phyloP scores from a whole-genome alignment of 2,888 invertebrate species.

The Philopedon plagiatum region DNA sequence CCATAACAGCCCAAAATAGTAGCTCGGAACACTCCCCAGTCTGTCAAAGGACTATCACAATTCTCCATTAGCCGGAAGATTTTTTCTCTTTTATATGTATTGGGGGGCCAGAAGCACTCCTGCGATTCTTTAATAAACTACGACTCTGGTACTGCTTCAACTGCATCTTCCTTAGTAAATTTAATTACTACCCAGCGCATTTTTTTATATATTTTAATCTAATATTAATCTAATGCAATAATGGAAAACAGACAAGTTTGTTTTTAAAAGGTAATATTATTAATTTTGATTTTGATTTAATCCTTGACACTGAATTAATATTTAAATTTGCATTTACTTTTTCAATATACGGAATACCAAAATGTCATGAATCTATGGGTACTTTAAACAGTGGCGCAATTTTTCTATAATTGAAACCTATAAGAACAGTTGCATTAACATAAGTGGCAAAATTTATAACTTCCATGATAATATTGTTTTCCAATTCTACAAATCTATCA shows the following conservation, averaged over 20 bases:
- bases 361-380: constrained; percentile 4
- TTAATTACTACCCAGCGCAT: not conserved
- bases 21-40: too few species aligned
- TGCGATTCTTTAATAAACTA: not conserved
- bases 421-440: not conserved
- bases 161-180: not conserved
- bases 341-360: not conserved
- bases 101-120: not conserved
- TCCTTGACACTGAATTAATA: not conserved
- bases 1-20: too few species aligned
- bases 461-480: constrained; percentile 14
- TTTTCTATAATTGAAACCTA: not conserved
- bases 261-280: not conserved
- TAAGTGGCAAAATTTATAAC: constrained; percentile 20
- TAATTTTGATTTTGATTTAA: not conserved
- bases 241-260: not conserved
- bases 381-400: constrained; percentile 10
- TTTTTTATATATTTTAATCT: not conserved
- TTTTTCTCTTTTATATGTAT: not conserved
- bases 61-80: not conserved
- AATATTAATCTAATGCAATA: not conserved
- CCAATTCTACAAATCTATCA: constrained; percentile 26
- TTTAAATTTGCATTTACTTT: not conserved
- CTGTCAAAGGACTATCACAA: too few species aligned
- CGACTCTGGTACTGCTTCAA: not conserved